Percentiles rank a stretch among this genome's conserved stretches.
Conservation (phyloP, 2,888 invertebrate species). For the Boloria selene region DNA sequence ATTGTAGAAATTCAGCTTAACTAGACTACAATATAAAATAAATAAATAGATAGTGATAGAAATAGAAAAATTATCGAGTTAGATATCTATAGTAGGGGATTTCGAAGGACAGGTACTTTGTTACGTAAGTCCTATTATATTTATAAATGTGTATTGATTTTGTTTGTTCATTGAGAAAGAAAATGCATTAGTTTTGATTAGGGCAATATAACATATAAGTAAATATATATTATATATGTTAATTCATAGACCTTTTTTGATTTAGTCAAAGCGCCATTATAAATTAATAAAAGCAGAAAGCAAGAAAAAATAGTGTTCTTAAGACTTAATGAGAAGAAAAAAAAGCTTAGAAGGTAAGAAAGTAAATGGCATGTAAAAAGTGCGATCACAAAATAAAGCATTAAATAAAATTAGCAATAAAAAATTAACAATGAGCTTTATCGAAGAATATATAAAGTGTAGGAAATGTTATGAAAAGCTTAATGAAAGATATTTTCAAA, state of each 20-base stretch:
- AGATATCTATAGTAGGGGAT: conserved; percentile 16
- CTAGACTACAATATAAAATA: too few species aligned
- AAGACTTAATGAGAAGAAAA: background rate
- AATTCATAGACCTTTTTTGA: too few species aligned
- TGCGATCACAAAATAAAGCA: too few species aligned
- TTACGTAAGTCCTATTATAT: conserved; percentile 15
- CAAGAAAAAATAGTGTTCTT: too few species aligned
- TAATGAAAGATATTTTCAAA: conserved; percentile 10
- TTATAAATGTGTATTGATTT: conserved; percentile 13
- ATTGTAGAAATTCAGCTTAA: too few species aligned
- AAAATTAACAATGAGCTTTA: conserved; percentile 10
- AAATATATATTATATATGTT: too few species aligned
- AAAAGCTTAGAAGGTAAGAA: background rate
- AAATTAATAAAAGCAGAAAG: too few species aligned
- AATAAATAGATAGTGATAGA: too few species aligned
- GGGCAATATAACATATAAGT: too few species aligned
- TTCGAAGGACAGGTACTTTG: conserved; percentile 7
- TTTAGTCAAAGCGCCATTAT: too few species aligned
- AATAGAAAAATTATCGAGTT: conserved; percentile 4
- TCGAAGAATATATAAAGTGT: background rate
- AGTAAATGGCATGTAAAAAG: too few species aligned
- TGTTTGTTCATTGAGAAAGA: background rate
- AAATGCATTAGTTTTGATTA: background rate
- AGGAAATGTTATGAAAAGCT: background rate
- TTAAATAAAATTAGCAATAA: background rate